phyloP scores from a whole-genome alignment of 2,888 invertebrate genomes.

The Agrochola lota region DNA sequence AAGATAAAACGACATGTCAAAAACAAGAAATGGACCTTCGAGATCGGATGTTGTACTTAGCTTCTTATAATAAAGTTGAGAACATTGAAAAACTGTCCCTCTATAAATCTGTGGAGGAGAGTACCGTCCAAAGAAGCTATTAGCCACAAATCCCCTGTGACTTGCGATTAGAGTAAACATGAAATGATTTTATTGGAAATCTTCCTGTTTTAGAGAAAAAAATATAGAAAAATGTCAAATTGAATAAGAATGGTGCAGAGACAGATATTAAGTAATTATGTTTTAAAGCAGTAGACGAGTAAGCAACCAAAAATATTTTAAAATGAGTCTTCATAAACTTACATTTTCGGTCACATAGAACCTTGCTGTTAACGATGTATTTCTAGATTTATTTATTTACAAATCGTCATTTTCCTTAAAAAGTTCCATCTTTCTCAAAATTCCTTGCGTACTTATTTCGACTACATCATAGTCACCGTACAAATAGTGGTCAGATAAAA shows the following conservation, averaged over 20 bases:
- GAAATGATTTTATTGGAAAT: background rate
- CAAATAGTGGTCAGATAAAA: conserved; percentile 57
- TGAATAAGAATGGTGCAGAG: no score
- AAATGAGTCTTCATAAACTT: background rate
- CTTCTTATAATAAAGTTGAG: conserved; percentile 73
- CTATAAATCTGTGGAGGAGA: conserved; percentile 72
- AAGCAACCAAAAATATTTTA: background rate
- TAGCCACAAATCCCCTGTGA: conserved; percentile 78
- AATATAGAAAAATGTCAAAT: no score
- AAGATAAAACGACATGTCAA: conserved; percentile 81
- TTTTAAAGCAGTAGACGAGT: background rate
- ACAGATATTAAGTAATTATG: no score
- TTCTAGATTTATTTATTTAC: background rate
- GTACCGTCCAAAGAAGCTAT: conserved; percentile 78
- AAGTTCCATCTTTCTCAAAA: background rate
- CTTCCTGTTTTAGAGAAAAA: background rate
- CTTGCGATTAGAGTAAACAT: conserved; percentile 61
- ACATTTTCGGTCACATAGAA: background rate
- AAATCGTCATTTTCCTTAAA: background rate
- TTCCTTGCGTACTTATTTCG: background rate
- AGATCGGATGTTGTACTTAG: conserved; percentile 75
- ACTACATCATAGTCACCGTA: conserved; percentile 52
- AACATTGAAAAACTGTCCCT: conserved; percentile 70
- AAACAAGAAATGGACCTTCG: conserved; percentile 78
- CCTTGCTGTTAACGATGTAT: background rate